phyloP scores from a whole-genome alignment of 1,140 invertebrate genomes.

The Drosophila kurseongensis region DNA sequence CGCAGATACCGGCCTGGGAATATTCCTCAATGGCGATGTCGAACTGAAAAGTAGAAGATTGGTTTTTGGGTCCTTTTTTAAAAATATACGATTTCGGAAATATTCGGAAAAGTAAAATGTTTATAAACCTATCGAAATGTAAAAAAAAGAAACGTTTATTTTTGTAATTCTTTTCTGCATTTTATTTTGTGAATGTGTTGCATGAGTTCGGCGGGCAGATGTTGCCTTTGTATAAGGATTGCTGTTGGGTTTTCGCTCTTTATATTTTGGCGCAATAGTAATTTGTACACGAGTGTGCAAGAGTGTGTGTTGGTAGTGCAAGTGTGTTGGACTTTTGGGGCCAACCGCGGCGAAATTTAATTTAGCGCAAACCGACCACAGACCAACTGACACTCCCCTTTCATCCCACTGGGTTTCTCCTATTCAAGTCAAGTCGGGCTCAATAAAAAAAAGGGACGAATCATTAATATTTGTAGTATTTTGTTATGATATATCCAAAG shows the following conservation, averaged over 20 bases:
- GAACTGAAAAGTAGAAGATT: no score
- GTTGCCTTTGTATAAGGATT: conserved; percentile 26
- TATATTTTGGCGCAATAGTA: conserved; percentile 45
- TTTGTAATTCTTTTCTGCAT: conserved; percentile 7
- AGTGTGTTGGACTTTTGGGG: conserved; percentile 56
- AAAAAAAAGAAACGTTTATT: conserved; percentile 12
- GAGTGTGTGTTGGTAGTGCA: conserved; percentile 4
- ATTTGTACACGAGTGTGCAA: conserved; percentile 26
- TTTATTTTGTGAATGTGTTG: conserved; percentile 8
- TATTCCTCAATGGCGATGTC: conserved; percentile 65
- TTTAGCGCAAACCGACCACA: conserved; percentile 80
- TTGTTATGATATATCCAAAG: no score
- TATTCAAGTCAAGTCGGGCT: conserved; percentile 1
- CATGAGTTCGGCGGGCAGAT: conserved; percentile 30
- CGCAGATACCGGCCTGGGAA: conserved; percentile 56
- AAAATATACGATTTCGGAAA: no score
- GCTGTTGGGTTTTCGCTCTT: conserved; percentile 21
- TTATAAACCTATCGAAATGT: no score
- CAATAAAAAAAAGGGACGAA: not conserved
- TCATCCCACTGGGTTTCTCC: not conserved
- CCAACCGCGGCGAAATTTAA: conserved; percentile 71
- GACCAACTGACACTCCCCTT: conserved; percentile 65
- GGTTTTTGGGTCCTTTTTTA: no score
- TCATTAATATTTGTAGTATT: not conserved
- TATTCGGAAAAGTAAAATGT: no score